phyloP scores from a whole-genome alignment of 2,113 vertebrate genomes.

The Isichthys henryi region DNA sequence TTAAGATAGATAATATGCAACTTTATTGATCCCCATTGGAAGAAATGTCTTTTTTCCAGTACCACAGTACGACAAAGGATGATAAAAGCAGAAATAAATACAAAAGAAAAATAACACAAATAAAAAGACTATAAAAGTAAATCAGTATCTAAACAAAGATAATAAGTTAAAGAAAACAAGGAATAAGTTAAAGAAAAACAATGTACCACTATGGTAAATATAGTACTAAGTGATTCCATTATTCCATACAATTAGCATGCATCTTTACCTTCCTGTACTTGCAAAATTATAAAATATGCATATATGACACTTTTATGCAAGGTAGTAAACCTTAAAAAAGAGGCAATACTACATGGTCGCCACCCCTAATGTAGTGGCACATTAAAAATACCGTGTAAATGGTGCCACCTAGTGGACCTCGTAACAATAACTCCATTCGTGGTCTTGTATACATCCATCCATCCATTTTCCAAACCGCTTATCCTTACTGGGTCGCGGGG shows the following conservation, averaged over 20 bases:
- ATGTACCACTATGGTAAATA: neutral
- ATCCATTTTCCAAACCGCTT: too few relatives aligned
- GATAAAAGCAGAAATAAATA: neutral
- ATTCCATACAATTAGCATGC: neutral
- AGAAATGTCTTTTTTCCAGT: neutral
- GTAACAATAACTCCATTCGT: neutral
- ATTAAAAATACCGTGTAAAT: neutral
- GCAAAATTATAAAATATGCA: neutral
- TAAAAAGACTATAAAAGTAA: neutral
- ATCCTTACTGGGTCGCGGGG: too few relatives aligned
- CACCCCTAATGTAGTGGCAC: neutral
- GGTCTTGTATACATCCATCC: neutral
- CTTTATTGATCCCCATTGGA: neutral
- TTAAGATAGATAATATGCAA: neutral
- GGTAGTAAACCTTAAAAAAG: neutral
- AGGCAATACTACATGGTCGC: neutral
- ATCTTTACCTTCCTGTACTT: neutral
- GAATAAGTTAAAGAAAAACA: neutral
- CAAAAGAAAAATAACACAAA: neutral
- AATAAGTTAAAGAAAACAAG: neutral
- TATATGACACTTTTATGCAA: neutral
- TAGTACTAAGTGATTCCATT: neutral
- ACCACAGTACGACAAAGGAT: neutral
- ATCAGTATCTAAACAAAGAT: neutral
- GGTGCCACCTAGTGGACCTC: conserved; percentile 1